Evolutionary conservation across 2,113 vertebrate species (phyloP), one percentile per base, ranked within the genome.

Genomic region (Gobiocypris rarus): DNA sequence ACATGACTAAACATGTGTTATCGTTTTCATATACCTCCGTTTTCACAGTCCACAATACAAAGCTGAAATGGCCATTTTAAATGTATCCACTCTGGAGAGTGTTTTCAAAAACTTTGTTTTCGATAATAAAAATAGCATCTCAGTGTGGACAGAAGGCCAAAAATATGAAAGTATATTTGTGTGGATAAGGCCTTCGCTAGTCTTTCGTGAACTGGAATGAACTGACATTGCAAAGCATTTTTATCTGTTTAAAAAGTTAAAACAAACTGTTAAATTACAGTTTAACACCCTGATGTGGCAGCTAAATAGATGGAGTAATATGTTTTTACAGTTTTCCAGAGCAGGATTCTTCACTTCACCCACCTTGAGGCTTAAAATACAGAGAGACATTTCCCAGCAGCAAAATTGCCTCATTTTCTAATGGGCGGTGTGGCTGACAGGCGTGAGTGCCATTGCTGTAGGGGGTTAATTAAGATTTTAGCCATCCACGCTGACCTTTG

Each of bases 401-500:
- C 81, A 80, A 84, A 65, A 77, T 52, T 54, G 22, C 56, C 81
- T 59, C 43, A 76, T 84, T 81, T 86, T 43, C 79, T 74, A 41
- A 56, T 69, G 59, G 43, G 26, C 31, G 11, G 41, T 26, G 45
- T 69, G 87, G 80, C 89, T 82, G 74, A 87, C 56, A 87, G 67
- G 73, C 74, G 63, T 84, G 88, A 90, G 83, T 85, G 91, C 87
- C 77, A 82, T 34, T 58, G 56, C 89, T 83, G 76, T 28, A 3
- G 91, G 90, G 86, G 77, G 71, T 65, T 86, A 81, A 88, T 88
- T 88, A 83, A 84, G 86, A 89, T 88, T 86, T 89, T 86, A 87
- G 61, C 84, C 87, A 2, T 91, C 90, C 84, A 87, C 52, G 9
- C 65, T 91, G 92, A 92, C 92, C 91, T 91, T 89, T 89, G 82